Evolutionary conservation across 2,888 invertebrate genomes (phyloP), one percentile per base, ranked within the genome.

Genomic region (Sphecodes monilicornis): DNA sequence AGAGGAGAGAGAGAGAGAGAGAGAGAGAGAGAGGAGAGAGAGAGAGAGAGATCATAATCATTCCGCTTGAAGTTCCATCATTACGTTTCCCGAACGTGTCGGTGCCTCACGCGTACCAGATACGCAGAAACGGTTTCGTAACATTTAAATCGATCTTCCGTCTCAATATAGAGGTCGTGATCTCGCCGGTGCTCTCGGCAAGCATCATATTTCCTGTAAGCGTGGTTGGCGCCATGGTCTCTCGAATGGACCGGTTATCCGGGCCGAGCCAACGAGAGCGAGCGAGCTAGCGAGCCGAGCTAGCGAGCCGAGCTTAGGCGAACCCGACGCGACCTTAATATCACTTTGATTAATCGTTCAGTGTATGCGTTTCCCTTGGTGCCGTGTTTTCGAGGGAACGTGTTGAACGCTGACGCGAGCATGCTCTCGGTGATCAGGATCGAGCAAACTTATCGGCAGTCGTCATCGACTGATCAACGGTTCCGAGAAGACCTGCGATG

Each of bases 241-340:
- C 77, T 84, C 87, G 76, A 32, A 68, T 71, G 77, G 84, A 87
- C 84, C 82, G 82, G 83, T 82, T 90, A 79, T 81, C 46, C 72
- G 41, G 70, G 68, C 50, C 39, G 36, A 10, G 75, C 6, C 16
- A 3, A 4, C 46, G 32, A 54, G 54, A 54, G n/a, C 54, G 54
- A 54, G 54, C 54, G 54, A 54, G 54, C 16, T 13, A 43, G 3
- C 54, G 3, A 10, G 10, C 54, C 16, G 43, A 43, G 3, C 54
- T 3, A 10, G 10, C 54, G n/a, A n/a, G 54, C 29, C n/a, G 11
- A 41, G 75, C 57, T 77, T 84, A 79, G 78, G 78, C 69, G 78
- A 81, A 32, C 18, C 32, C 60, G 79, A 76, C 81, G 73, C 86
- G 88, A 76, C 86, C 86, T 88, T 89, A 88, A 90, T 90, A 88